A percentile compares a stretch with the other conserved stretches of the same genome.
phyloP scores from a whole-genome alignment of 2,888 invertebrate species.

The Fabriciana adippe region DNA sequence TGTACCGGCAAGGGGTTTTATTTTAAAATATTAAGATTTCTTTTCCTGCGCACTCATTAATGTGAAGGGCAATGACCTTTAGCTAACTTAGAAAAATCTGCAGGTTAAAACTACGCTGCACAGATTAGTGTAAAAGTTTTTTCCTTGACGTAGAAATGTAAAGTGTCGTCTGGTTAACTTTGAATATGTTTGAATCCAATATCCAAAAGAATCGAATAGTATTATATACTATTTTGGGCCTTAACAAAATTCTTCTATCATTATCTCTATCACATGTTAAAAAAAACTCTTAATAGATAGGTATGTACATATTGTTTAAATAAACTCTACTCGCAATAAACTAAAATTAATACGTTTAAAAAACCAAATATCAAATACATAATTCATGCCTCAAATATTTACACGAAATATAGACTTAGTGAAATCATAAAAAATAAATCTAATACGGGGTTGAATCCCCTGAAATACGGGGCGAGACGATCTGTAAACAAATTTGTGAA shows the following conservation, averaged over 20 bases:
- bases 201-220: too few species aligned
- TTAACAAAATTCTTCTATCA: too few species aligned
- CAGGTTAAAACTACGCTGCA: background rate
- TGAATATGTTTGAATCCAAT: too few species aligned
- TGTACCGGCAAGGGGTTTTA: background rate
- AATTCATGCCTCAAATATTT: conserved; percentile 10
- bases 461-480: conserved; percentile 34
- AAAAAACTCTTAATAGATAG: too few species aligned
- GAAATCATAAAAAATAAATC: conserved; percentile 36
- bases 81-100: background rate
- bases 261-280: too few species aligned
- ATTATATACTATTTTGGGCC: too few species aligned
- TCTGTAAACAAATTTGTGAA: conserved; percentile 80
- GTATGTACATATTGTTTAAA: too few species aligned
- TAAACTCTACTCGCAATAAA: background rate
- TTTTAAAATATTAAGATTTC: conserved; percentile 3
- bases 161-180: too few species aligned
- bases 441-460: conserved; percentile 25
- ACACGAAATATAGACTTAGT: conserved; percentile 18
- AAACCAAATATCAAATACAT: conserved; percentile 3
- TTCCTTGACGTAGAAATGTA: too few species aligned
- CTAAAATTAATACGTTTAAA: conserved; percentile 1
- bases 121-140: too few species aligned
- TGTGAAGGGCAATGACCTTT: background rate
- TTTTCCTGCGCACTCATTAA: background rate